Evolutionary conservation across 1,140 invertebrate species (phyloP).

Genomic region (Drosophila sp.): DNA sequence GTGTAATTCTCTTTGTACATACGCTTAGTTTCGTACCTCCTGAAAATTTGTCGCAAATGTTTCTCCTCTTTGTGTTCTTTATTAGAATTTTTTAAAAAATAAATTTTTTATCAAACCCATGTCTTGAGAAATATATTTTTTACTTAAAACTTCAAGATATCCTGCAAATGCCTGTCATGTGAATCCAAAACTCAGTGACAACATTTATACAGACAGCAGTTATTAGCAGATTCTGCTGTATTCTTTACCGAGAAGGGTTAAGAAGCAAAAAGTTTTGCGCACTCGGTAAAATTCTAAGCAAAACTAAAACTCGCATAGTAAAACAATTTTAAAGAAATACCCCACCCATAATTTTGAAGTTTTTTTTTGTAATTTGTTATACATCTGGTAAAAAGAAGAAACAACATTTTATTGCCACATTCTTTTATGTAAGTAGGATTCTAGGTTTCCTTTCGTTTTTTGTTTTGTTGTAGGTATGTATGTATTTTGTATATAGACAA

Average conservation of each 20-base stretch:
- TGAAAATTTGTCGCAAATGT: background rate
- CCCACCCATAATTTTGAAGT: background rate
- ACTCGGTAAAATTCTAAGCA: no score
- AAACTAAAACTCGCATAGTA: no score
- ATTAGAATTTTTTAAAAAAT: conserved; percentile 29
- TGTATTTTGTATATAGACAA: conserved; percentile 36
- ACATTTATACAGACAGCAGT: no score
- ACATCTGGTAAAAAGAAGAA: conserved; percentile 25
- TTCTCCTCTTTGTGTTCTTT: background rate
- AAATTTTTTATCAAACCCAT: conserved; percentile 17
- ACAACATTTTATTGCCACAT: conserved; percentile 56
- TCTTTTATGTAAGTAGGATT: conserved; percentile 24
- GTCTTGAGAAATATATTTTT: background rate
- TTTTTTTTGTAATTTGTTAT: background rate
- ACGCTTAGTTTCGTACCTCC: background rate
- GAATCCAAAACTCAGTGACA: no score
- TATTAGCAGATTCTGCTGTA: no score
- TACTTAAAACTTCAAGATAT: no score
- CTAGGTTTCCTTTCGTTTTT: conserved; percentile 5
- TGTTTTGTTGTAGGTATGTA: conserved; percentile 28
- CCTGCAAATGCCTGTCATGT: no score
- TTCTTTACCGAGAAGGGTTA: no score
- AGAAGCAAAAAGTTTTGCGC: no score
- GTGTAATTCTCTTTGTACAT: conserved; percentile 13
- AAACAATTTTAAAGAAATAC: no score